Conservation (phyloP, 2,113 vertebrate species). For the Malaclemys terrapin region DNA sequence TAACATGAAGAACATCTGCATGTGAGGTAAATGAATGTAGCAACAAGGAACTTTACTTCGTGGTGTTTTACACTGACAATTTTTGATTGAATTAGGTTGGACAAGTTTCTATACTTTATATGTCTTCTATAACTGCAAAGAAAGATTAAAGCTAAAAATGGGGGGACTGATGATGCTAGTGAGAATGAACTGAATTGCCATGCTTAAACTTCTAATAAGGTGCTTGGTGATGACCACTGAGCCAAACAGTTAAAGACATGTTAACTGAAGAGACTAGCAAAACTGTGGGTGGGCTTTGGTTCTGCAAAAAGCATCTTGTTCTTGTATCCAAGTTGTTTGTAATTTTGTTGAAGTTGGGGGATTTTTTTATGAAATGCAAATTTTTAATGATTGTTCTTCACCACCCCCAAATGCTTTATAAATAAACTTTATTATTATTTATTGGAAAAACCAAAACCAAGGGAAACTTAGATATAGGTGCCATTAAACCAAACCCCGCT, state of each 20-base stretch:
- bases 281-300: not conserved
- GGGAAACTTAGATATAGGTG: not conserved
- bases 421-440: not conserved
- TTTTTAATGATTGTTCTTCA: not conserved
- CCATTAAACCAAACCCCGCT: not conserved
- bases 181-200: not conserved
- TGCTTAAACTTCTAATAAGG: not conserved
- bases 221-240: not conserved
- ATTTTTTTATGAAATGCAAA: not conserved
- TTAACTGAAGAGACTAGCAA: not conserved
- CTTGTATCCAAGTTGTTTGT: not conserved
- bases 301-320: not conserved
- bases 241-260: not conserved
- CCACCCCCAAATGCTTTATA: not conserved
- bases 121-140: not conserved
- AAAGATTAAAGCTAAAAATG: not conserved
- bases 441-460: not conserved
- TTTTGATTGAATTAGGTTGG: not conserved
- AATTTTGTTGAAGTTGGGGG: not conserved
- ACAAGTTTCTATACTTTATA: not conserved
- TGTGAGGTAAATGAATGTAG: not conserved
- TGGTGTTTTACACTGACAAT: not conserved
- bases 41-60: not conserved
- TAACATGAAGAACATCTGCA: not conserved
- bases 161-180: no score